A percentile compares a stretch with the other conserved stretches of the same genome.
phyloP scores from a whole-genome alignment of 2,113 vertebrate species.

The Struthio camelus region DNA sequence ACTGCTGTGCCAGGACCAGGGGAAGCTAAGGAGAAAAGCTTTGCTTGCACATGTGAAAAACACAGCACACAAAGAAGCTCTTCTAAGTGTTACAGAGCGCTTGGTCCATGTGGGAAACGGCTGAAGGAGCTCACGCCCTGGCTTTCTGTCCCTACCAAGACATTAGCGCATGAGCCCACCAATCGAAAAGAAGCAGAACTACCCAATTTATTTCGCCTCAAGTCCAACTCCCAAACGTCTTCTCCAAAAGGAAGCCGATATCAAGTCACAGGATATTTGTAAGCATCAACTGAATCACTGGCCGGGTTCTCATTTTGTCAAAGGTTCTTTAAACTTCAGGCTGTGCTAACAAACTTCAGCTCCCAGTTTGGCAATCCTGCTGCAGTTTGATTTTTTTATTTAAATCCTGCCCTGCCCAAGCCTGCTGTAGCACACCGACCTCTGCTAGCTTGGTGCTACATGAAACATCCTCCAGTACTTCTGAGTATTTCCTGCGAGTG shows the following conservation, averaged over 20 bases:
- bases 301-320: neutral
- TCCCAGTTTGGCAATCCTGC: neutral
- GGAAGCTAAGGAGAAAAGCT: neutral
- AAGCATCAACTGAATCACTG: neutral
- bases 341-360: neutral
- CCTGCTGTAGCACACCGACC: neutral
- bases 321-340: neutral
- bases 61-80: neutral
- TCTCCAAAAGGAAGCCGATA: neutral
- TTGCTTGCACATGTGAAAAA: fast-evolving
- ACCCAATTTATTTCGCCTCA: neutral
- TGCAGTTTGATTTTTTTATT: neutral
- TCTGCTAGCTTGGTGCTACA: neutral
- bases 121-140: neutral
- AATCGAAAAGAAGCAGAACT: neutral
- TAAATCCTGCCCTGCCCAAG: neutral
- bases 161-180: neutral
- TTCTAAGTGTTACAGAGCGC: neutral
- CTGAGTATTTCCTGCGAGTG: neutral
- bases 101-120: neutral
- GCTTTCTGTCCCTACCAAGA: neutral
- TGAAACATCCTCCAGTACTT: neutral
- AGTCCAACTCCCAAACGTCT: neutral
- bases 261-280: neutral
- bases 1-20: neutral